These are phyloP conservation scores for Diarsia rubi DNA, from an alignment of 2,888 invertebrate species.

Conservation along the genomic window DNA sequence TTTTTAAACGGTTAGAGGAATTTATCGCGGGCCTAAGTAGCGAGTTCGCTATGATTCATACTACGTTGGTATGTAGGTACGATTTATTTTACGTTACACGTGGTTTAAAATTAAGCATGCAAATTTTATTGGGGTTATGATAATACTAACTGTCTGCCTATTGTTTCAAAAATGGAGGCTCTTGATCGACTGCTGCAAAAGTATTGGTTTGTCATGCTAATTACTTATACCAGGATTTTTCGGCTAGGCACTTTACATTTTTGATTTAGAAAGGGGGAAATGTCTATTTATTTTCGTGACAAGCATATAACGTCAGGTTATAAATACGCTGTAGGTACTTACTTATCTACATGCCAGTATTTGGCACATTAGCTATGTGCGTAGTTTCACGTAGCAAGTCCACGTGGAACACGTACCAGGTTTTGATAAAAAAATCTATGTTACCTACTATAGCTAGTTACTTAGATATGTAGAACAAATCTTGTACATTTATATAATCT, in stretches of 20 bases:
- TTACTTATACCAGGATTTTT: neutral
- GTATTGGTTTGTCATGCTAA: conserved; percentile 15
- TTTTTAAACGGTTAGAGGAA: conserved; percentile 65
- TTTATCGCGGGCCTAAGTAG: conserved; percentile 58
- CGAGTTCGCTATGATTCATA: conserved; percentile 61
- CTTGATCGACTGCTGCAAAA: conserved; percentile 22
- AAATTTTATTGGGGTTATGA: conserved; percentile 56
- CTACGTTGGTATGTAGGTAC: conserved; percentile 9
- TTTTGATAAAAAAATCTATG: neutral
- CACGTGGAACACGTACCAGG: neutral
- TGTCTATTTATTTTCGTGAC: conserved; percentile 22
- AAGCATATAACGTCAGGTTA: neutral
- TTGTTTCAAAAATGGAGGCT: conserved; percentile 34
- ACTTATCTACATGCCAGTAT: neutral
- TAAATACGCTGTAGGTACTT: neutral
- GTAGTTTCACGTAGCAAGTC: neutral
- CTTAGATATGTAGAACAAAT: neutral
- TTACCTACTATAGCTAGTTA: neutral
- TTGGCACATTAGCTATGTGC: neutral
- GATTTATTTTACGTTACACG: conserved; percentile 32
- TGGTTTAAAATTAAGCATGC: conserved; percentile 45
- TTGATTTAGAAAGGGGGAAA: conserved; percentile 4
- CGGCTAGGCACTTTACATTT: neutral
- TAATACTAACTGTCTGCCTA: conserved; percentile 33
- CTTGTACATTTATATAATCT: neutral